These are phyloP conservation scores for Apodemia zela DNA, from an alignment of 2,888 invertebrate species.

Conservation along the genomic window DNA sequence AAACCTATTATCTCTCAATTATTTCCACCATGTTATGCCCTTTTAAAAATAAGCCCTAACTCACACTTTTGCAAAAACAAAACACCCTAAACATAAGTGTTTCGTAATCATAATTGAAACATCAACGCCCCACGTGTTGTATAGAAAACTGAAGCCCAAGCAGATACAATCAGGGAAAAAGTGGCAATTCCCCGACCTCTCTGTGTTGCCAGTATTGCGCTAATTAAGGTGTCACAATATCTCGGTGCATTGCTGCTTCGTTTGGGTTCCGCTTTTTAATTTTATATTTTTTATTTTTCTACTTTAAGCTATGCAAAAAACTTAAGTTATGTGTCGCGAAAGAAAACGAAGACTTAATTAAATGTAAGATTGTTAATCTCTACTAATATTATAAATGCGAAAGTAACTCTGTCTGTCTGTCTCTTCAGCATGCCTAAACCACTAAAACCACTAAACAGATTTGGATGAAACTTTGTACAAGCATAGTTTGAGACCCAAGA, in stretches of 20 bases:
- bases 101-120: conserved; percentile 50
- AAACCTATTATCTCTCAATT: neutral
- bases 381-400: no score
- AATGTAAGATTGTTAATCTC: no score
- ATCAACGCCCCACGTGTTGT: conserved; percentile 42
- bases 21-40: neutral
- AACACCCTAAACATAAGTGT: conserved; percentile 22
- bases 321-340: no score
- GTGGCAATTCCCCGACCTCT: conserved; percentile 58
- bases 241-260: conserved; percentile 41
- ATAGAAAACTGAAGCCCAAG: conserved; percentile 41
- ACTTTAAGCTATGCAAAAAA: no score
- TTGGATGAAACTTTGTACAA: no score
- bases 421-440: no score
- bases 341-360: no score
- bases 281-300: neutral
- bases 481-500: no score
- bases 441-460: no score
- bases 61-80: conserved; percentile 4
- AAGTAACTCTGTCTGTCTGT: no score
- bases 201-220: conserved; percentile 47
- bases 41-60: neutral
- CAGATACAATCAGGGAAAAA: conserved; percentile 45
- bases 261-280: conserved; percentile 34
- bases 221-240: conserved; percentile 59